Base-by-base conservation (phyloP, 2,113 vertebrate genomes). In the Zosterops japonicus region DNA sequence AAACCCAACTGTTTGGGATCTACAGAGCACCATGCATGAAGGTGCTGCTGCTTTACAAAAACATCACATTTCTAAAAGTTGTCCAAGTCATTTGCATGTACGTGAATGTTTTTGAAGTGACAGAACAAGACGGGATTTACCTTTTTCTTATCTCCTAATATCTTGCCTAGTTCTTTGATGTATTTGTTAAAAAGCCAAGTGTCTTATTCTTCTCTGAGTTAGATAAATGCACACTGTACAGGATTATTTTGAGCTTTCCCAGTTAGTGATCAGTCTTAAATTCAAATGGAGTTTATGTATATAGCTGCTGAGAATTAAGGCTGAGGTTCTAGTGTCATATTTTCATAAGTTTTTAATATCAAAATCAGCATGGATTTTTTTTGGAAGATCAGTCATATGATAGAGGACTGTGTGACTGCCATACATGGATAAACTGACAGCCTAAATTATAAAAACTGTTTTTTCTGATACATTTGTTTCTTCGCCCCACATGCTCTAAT, bases 1-100 rank as follows among this genome's bases (percentile, higher is more conserved):
- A 64, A 47, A 52, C 22, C 11, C 17, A 57, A 0, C 22, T 21
- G 16, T 16, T 5, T 0, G 2, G 14, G 29, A 36, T 55, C 52
- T 23, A 8, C 53, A 42, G 24, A 57, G 15, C n/a, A 23, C 35
- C 2, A 2, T 36, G 41, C 36, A 25, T 2, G 6, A n/a, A 56
- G 12, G 21, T 35, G 49, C n/a, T 67, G n/a, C 47, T 76, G 8
- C 24, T 90, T 47, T 41, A 53, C n/a, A 17, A 49, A 83, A 41
- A 4, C 39, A 25, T 9, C 24, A 11, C 13, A 22, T 52, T 47
- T 83, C 67, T 89, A 11, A 24, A 75, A 80, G 49, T 3, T 76
- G 53, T 12, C 28, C 31, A 25, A 85, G 29, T 70, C 77, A 41
- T 35, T 67, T 76, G 22, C 20, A 6, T 53, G 4, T 3, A 22